Base-by-base conservation (phyloP, 2,797 vertebrate genomes). In the Catostomus latipinnis region DNA sequence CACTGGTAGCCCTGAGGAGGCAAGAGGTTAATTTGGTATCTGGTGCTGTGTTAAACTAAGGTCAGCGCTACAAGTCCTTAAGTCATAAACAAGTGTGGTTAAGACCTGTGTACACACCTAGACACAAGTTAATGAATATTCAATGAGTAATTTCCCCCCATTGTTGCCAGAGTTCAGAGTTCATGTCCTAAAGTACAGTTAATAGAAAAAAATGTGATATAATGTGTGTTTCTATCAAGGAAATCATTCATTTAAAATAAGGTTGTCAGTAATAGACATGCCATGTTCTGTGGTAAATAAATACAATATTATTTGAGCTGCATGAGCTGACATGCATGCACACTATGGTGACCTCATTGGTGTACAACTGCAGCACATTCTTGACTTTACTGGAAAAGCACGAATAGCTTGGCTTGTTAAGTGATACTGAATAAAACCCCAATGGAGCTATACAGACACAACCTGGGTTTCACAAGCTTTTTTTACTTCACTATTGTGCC, bases 21-120 rank as follows among this genome's bases (percentile, higher is more conserved):
- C 92, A 92, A 93, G 92, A 94, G 94, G 94, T 94, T 95, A 95
- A 95, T 95, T 94, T 94, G 93, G 90, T 94, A 94, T 94, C 94
- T 94, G 93, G 92, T 90, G 89, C 92, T 87, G 91, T 93, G 94
- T 94, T 95, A 94, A 94, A 94, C 93, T 93, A 92, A 93, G 94
- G 93, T 94, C 94, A 94, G 89, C 89, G 89, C 90, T 94, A 94
- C 94, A 94, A 94, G 93, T 94, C 93, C 93, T 94, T 93, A 94
- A 94, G 93, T 94, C 93, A 94, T 94, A 95, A 94, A 95, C 93
- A 94, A 93, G 91, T 92, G 91, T 93, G 93, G 92, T 93, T 92
- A 92, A 93, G 93, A 93, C 90, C 90, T 91, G 89, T 91, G 92
- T 94, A 92, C 93, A 94, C 93, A 93, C 93, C 92, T 94, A 93